phyloP scores from a whole-genome alignment of 1,140 invertebrate genomes.

The Anastrepha obliqua region DNA sequence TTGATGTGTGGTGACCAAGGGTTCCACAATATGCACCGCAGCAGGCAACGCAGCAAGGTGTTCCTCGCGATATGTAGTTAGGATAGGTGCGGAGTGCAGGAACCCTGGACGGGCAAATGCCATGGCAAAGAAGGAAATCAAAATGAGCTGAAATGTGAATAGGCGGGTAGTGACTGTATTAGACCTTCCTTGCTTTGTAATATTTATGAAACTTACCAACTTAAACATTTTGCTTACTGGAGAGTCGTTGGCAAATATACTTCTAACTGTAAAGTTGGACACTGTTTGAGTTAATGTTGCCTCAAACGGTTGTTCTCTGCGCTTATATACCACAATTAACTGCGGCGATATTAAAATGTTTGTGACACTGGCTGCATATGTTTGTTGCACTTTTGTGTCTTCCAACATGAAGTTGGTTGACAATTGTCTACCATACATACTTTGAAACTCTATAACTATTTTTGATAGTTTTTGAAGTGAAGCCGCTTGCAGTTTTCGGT shows the following conservation, averaged over 20 bases:
- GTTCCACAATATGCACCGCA: constrained; percentile 52
- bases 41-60: constrained; percentile 41
- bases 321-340: constrained; percentile 5
- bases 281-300: constrained; percentile 22
- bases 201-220: constrained; percentile 46
- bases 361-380: background rate
- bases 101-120: constrained; percentile 55
- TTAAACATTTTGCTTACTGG: constrained; percentile 54
- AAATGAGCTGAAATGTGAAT: constrained; percentile 37
- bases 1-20: constrained; percentile 48
- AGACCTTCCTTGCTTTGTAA: too few relatives aligned
- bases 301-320: background rate
- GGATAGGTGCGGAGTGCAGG: constrained; percentile 50
- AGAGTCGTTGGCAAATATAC: background rate
- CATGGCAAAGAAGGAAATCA: constrained; percentile 53
- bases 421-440: background rate
- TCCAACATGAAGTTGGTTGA: background rate
- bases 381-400: constrained; percentile 48
- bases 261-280: constrained; percentile 10
- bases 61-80: constrained; percentile 40
- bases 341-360: background rate
- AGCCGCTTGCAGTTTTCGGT: constrained; percentile 34
- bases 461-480: constrained; percentile 2
- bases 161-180: too few relatives aligned
- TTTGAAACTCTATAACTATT: background rate